Conservation (phyloP, 1,140 invertebrate species). For the Leptinotarsa undecemlineata region DNA sequence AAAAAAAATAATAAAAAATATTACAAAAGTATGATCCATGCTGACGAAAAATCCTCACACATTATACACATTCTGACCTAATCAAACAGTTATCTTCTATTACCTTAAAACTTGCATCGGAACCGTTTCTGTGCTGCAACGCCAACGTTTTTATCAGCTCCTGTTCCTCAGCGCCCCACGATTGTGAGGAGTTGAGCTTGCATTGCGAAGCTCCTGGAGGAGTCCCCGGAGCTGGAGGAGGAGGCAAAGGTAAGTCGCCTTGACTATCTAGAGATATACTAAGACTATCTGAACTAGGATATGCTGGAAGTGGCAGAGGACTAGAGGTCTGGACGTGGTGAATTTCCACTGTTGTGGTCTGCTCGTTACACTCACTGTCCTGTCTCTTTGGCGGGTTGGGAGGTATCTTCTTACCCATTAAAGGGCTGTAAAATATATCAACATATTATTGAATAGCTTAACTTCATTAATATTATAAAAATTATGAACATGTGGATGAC, state of each 20-base stretch:
- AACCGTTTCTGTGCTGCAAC: conserved; percentile 74
- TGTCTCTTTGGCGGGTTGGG: conserved; percentile 84
- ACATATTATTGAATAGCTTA: not conserved
- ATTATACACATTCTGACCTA: too few species aligned
- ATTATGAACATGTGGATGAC: too few species aligned
- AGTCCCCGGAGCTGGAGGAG: conserved; percentile 59
- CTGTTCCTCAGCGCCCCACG: conserved; percentile 64
- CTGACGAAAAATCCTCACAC: too few species aligned
- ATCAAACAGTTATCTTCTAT: not conserved
- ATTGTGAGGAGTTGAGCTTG: conserved; percentile 60
- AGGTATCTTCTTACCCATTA: conserved; percentile 73
- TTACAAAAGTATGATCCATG: too few species aligned
- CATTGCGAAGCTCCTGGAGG: conserved; percentile 56
- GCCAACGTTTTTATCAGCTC: conserved; percentile 67
- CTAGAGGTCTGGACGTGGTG: conserved; percentile 61
- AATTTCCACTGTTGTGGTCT: conserved; percentile 65
- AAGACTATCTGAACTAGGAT: conserved; percentile 64
- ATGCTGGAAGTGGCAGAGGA: conserved; percentile 63
- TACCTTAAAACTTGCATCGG: conserved; percentile 86
- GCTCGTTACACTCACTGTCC: conserved; percentile 47
- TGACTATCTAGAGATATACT: conserved; percentile 62
- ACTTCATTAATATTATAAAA: too few species aligned
- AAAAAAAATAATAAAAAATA: too few species aligned
- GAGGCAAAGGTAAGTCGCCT: conserved; percentile 63
- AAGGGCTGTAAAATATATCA: conserved; percentile 56